Percentiles rank a stretch among this genome's conserved stretches.
These are phyloP conservation scores for Habrosyne pyritoides DNA, from an alignment of 2,888 invertebrate species.

Conservation along the genomic window DNA sequence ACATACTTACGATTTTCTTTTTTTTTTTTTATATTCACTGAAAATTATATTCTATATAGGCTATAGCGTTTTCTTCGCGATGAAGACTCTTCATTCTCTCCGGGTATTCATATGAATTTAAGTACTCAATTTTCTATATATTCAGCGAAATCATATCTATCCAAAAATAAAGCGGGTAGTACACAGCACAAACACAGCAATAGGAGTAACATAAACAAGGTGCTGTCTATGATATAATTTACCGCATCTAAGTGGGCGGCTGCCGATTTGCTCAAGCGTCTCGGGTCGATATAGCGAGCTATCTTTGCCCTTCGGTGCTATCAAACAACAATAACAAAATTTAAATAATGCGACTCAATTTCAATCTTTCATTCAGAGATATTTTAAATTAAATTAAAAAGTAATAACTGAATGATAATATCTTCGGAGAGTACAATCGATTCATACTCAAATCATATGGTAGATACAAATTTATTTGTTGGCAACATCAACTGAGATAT, in stretches of 20 bases:
- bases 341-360: slow-evolving; percentile 19
- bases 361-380: slow-evolving; percentile 1
- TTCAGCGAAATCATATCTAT: not conserved
- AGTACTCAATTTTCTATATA: not conserved
- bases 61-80: not conserved
- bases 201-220: slow-evolving; percentile 55
- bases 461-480: not conserved
- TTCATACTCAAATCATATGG: not conserved
- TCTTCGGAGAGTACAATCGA: not conserved
- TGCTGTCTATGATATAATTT: slow-evolving; percentile 58
- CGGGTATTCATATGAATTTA: not conserved
- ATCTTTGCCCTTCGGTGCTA: slow-evolving; percentile 81
- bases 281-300: slow-evolving; percentile 77
- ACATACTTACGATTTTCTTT: not conserved
- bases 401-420: not conserved
- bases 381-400: slow-evolving; percentile 1
- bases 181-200: slow-evolving; percentile 40
- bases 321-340: slow-evolving; percentile 55
- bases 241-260: slow-evolving; percentile 76
- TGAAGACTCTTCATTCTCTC: not conserved
- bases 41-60: not conserved
- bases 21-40: not conserved
- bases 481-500: not conserved
- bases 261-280: slow-evolving; percentile 74
- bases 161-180: slow-evolving; percentile 17